These are phyloP conservation scores for Gortyna flavago DNA, from an alignment of 2,888 invertebrate species.

Conservation along the genomic window DNA sequence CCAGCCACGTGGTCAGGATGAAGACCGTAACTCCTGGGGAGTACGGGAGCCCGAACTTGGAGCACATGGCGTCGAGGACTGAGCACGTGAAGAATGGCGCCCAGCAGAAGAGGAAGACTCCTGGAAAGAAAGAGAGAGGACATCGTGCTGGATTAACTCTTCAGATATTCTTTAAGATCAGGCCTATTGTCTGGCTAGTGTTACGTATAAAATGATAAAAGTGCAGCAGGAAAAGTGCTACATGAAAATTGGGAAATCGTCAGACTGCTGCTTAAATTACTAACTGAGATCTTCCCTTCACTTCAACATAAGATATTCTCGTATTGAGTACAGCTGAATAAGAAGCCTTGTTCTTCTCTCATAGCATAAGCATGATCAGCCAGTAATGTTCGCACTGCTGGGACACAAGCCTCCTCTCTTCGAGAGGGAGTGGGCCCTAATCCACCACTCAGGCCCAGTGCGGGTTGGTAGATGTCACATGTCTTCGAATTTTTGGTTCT, in stretches of 20 bases:
- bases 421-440: background rate
- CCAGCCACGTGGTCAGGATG: constrained; percentile 98
- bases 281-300: background rate
- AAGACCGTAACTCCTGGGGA: constrained; percentile 96
- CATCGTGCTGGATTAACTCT: background rate
- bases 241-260: background rate
- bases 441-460: background rate
- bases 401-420: background rate
- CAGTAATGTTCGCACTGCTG: background rate
- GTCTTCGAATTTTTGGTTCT: too few species aligned
- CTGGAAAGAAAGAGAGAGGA: constrained; percentile 88
- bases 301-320: background rate
- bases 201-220: background rate
- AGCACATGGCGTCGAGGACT: constrained; percentile 98
- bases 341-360: background rate
- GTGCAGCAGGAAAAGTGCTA: background rate
- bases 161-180: background rate
- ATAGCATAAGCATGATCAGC: background rate
- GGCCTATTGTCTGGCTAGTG: background rate
- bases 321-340: background rate
- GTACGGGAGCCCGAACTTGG: constrained; percentile 94
- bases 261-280: background rate
- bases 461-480: background rate
- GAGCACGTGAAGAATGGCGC: constrained; percentile 99
- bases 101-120: constrained; percentile 99